Conservation (phyloP, 2,888 invertebrate species). For the Oegoconia quadripuncta region DNA sequence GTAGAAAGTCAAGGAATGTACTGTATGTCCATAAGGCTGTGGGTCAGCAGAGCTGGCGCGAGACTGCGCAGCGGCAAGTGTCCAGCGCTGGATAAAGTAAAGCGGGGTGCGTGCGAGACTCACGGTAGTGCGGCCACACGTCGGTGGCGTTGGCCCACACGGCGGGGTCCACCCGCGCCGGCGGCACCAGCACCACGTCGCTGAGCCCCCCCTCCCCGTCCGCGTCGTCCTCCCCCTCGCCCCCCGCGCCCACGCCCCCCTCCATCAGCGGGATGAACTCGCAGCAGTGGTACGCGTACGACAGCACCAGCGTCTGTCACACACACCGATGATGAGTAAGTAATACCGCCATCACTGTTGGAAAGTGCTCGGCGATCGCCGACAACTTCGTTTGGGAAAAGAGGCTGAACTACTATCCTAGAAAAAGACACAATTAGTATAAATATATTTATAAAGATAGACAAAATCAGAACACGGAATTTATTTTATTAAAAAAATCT, state of each 20-base stretch:
- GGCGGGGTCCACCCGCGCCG: conserved; percentile 77
- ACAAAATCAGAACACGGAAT: too few species aligned
- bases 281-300: conserved; percentile 98
- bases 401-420: too few species aligned
- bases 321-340: too few species aligned
- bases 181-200: conserved; percentile 61
- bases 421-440: too few species aligned
- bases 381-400: too few species aligned
- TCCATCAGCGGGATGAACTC: conserved; percentile 87
- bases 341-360: too few species aligned
- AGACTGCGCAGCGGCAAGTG: not conserved
- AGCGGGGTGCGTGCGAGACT: conserved; percentile 38
- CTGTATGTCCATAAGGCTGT: too few species aligned
- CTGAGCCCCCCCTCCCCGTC: conserved; percentile 58
- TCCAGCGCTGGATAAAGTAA: not conserved
- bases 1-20: too few species aligned
- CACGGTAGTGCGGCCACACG: conserved; percentile 90
- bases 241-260: conserved; percentile 80
- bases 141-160: conserved; percentile 90
- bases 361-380: too few species aligned
- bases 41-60: not conserved
- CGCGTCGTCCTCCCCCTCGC: conserved; percentile 58
- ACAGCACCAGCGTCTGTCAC: conserved; percentile 86
- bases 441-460: too few species aligned
- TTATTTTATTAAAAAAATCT: too few species aligned